Conservation (phyloP, 2,797 vertebrate genomes). For the Oreochromis grahami region DNA sequence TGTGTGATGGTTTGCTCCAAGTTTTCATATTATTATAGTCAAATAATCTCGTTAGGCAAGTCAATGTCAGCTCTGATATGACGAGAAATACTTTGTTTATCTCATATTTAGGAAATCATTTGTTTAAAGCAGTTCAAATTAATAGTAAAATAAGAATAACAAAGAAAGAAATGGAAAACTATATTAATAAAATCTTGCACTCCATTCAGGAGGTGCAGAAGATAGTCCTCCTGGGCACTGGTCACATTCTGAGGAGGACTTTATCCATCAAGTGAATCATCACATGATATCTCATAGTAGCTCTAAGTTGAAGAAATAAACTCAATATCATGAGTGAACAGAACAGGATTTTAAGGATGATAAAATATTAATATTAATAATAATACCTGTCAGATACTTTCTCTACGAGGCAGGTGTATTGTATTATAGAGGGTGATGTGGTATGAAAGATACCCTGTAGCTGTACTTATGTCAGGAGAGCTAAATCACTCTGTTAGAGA, state of each 20-base stretch:
- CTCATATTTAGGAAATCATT: background rate
- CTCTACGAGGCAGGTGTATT: background rate
- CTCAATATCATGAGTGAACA: background rate
- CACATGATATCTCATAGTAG: background rate
- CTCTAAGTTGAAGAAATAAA: background rate
- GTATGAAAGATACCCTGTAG: background rate
- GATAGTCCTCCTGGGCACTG: background rate
- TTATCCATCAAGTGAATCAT: background rate
- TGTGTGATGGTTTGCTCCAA: background rate
- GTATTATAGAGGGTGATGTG: background rate
- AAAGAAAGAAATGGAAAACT: background rate
- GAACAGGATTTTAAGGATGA: background rate
- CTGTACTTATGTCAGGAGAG: background rate
- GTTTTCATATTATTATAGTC: background rate
- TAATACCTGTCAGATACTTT: background rate
- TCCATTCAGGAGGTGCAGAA: background rate
- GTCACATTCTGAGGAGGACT: background rate
- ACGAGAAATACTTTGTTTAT: background rate
- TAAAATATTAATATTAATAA: background rate
- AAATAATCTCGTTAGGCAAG: background rate
- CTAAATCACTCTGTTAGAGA: background rate
- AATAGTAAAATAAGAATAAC: background rate
- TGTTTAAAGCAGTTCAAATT: background rate
- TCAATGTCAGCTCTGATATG: background rate
- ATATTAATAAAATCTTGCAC: background rate